A percentile compares a stretch with the other conserved stretches of the same genome.
Evolutionary conservation across 2,113 vertebrate species (phyloP).

Genomic region (Heterotis niloticus): DNA sequence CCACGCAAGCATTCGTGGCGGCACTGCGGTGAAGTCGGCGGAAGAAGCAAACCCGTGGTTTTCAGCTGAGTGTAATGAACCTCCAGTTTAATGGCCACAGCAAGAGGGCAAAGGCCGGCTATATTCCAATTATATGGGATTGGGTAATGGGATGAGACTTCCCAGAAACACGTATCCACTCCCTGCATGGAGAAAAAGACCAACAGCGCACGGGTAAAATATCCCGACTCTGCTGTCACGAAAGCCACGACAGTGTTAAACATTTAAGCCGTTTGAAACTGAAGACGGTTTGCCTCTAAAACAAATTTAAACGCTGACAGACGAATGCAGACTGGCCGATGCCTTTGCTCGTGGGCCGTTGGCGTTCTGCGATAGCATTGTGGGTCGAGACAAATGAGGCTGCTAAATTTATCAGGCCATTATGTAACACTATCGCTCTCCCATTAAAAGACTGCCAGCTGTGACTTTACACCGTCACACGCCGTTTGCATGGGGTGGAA

Average conservation of each 20-base stretch:
- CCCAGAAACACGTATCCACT: not conserved
- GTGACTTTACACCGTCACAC: not conserved
- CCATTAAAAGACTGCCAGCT: not conserved
- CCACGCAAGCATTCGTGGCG: not conserved
- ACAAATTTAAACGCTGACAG: not conserved
- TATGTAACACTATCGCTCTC: not conserved
- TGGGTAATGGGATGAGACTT: not conserved
- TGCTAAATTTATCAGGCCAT: constrained; percentile 8
- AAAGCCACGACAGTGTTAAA: not conserved
- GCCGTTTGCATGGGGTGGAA: not conserved
- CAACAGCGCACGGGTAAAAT: not conserved
- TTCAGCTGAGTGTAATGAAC: not conserved
- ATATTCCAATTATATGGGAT: not conserved
- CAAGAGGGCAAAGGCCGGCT: too few species aligned
- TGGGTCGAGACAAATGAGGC: too few species aligned
- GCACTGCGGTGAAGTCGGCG: not conserved
- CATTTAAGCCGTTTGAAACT: too few species aligned
- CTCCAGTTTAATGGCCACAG: not conserved
- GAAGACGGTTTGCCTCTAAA: too few species aligned
- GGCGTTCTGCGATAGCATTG: too few species aligned
- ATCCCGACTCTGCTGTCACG: not conserved
- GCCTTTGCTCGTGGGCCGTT: too few species aligned
- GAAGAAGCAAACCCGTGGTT: not conserved
- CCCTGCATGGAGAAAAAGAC: not conserved
- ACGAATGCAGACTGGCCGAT: too few species aligned